Percentiles rank a stretch among this genome's conserved stretches.
Conservation (phyloP, 2,113 vertebrate species). For the Trochalopteron elliotii region DNA sequence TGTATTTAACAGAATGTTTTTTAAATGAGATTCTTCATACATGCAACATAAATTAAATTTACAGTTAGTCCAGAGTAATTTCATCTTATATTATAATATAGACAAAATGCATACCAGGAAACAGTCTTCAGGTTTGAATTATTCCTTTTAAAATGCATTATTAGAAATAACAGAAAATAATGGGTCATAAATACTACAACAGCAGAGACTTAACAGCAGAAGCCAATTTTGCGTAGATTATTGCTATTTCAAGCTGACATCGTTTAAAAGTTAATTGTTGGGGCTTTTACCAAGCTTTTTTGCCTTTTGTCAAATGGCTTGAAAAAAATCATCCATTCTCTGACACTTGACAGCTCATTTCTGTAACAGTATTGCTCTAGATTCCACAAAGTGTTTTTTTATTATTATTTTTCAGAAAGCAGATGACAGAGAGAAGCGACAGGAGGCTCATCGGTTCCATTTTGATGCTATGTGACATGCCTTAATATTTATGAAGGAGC, state of each 20-base stretch:
- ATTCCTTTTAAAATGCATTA: neutral
- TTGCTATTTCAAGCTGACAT: conserved; percentile 1
- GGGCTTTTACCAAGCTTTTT: conserved; percentile 1
- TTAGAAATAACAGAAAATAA: conserved; percentile 1
- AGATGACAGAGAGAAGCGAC: conserved; percentile 95
- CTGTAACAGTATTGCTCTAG: neutral
- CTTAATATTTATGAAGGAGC: conserved; percentile 42
- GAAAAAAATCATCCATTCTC: neutral
- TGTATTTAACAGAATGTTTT: neutral
- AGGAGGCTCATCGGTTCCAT: conserved; percentile 98
- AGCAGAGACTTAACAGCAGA: neutral
- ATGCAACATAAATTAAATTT: neutral
- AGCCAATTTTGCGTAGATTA: neutral
- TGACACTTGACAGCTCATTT: neutral
- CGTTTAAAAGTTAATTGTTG: conserved; percentile 23
- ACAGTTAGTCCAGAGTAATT: neutral
- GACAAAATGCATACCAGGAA: neutral
- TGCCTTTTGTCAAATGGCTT: conserved; percentile 4
- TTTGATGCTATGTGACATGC: conserved; percentile 96
- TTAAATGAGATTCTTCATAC: neutral
- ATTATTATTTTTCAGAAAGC: conserved; percentile 89
- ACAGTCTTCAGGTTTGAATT: neutral
- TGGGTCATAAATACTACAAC: conserved; percentile 22
- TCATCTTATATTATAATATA: neutral
- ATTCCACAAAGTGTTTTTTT: neutral